A percentile compares a stretch with the other conserved stretches of the same genome.
These are phyloP conservation scores for Heloderma charlesbogerti DNA, from an alignment of 2,113 vertebrate genomes.

Conservation along the genomic window DNA sequence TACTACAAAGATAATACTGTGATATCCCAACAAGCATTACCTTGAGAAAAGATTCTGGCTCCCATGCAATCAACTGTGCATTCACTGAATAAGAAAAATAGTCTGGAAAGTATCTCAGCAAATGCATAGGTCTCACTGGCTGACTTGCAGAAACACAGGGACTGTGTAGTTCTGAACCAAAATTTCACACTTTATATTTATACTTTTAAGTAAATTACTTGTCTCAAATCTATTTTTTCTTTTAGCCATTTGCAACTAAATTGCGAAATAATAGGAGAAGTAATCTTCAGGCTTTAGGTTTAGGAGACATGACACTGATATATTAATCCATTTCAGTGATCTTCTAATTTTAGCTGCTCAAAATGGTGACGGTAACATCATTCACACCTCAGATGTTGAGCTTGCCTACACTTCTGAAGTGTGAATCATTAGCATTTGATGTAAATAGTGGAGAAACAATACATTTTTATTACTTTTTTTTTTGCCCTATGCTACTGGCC, in stretches of 20 bases:
- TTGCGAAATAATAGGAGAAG: conserved; percentile 24
- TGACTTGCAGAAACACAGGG: not conserved
- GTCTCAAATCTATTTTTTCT: not conserved
- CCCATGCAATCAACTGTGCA: not conserved
- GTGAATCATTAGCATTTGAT: conserved; percentile 25
- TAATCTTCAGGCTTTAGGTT: not conserved
- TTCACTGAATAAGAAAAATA: not conserved
- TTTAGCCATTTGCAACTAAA: conserved; percentile 31
- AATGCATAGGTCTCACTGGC: conserved; percentile 16
- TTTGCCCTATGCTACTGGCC: not conserved
- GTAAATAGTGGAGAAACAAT: not conserved
- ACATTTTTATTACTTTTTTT: conserved; percentile 4
- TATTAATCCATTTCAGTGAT: conserved; percentile 42
- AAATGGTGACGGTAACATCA: conserved; percentile 19
- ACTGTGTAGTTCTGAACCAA: conserved; percentile 14
- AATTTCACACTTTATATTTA: not conserved
- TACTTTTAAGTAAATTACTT: conserved; percentile 11
- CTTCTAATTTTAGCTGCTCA: conserved; percentile 43
- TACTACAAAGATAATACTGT: not conserved
- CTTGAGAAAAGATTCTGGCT: not conserved
- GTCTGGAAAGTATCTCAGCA: not conserved
- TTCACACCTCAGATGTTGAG: not conserved
- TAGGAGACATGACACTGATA: conserved; percentile 12
- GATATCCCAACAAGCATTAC: not conserved
- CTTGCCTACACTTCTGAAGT: conserved; percentile 7